A percentile compares a stretch with the other conserved stretches of the same genome.
Evolutionary conservation across 92 coral and sea anemone genomes (phyloP).

Genomic region (Hydrozoanthus gracilis): DNA sequence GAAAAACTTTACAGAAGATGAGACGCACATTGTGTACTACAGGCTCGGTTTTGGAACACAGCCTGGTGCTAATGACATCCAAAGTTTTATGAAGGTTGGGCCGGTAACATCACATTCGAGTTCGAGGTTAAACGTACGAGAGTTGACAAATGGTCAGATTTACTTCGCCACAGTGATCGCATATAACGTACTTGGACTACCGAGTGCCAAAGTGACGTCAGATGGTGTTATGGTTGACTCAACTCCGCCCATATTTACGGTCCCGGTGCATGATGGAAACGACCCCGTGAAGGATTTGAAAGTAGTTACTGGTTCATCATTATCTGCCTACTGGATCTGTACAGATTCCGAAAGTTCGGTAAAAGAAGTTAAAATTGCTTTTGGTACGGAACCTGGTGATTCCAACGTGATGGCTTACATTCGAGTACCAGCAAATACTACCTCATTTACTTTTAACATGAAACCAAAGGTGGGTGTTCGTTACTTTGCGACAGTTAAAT

Average conservation of each 20-base stretch:
- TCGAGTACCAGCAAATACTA: slow-evolving; percentile 49
- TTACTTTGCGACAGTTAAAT: slow-evolving; percentile 91
- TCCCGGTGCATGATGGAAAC: slow-evolving; percentile 75
- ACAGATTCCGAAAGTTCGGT: slow-evolving; percentile 79
- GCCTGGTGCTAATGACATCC: slow-evolving; percentile 74
- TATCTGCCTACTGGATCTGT: slow-evolving; percentile 81
- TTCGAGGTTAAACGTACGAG: slow-evolving; percentile 73
- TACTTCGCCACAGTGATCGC: slow-evolving; percentile 91
- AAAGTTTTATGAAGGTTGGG: slow-evolving; percentile 87
- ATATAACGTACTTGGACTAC: slow-evolving; percentile 81
- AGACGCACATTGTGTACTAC: slow-evolving; percentile 78
- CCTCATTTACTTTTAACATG: slow-evolving; percentile 46
- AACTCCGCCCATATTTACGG: slow-evolving; percentile 80
- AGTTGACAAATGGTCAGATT: slow-evolving; percentile 73
- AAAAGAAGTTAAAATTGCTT: slow-evolving; percentile 67
- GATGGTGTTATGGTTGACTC: slow-evolving; percentile 86
- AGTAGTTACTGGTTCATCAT: slow-evolving; percentile 45
- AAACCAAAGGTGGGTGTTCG: slow-evolving; percentile 73
- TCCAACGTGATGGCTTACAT: slow-evolving; percentile 72
- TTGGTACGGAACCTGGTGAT: slow-evolving; percentile 95
- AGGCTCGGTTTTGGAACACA: slow-evolving; percentile 87
- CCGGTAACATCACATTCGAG: slow-evolving; percentile 77
- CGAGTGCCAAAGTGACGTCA: slow-evolving; percentile 80
- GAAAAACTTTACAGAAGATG: slow-evolving; percentile 84
- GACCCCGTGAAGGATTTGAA: slow-evolving; percentile 54